A percentile compares a stretch with the other conserved stretches of the same genome.
phyloP scores from a whole-genome alignment of 2,113 vertebrate genomes.

The Semicossyphus pulcher region DNA sequence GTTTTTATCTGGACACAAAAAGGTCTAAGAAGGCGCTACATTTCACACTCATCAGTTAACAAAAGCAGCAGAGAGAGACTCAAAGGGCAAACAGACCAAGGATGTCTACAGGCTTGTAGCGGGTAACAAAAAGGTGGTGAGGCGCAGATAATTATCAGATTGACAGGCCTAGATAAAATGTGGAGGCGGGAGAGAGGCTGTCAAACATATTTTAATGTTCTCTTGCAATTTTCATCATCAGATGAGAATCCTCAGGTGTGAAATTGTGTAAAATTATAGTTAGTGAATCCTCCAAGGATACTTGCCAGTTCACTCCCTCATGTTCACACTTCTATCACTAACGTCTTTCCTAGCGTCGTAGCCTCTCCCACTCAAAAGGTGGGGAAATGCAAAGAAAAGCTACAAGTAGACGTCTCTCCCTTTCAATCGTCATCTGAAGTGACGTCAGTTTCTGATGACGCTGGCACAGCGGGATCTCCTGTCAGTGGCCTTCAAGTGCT shows the following conservation, averaged over 20 bases:
- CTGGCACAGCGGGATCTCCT: conserved; percentile 29
- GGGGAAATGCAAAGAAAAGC: conserved; percentile 9
- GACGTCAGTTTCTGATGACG: conserved; percentile 30
- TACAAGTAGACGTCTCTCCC: background rate
- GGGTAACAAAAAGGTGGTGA: conserved; percentile 11
- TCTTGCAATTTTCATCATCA: conserved; percentile 4
- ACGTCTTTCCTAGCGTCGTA: conserved; percentile 19
- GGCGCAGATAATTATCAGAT: background rate
- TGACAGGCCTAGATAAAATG: conserved; percentile 11
- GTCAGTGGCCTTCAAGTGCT: background rate
- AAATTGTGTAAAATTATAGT: conserved; percentile 7
- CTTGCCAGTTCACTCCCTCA: background rate
- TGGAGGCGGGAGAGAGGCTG: conserved; percentile 17
- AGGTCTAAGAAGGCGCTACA: conserved; percentile 37
- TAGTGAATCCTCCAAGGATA: background rate
- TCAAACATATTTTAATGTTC: conserved; percentile 4
- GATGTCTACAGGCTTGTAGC: background rate
- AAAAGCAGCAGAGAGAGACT: conserved; percentile 12
- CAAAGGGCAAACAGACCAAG: conserved; percentile 27
- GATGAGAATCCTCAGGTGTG: conserved; percentile 23
- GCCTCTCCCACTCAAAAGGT: conserved; percentile 9
- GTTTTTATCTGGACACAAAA: conserved; percentile 40
- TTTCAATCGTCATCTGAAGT: conserved; percentile 13
- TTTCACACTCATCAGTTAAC: conserved; percentile 30
- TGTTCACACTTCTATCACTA: background rate